Conservation (phyloP, 2,797 vertebrate genomes). For the Otolemur crassicaudatus region DNA sequence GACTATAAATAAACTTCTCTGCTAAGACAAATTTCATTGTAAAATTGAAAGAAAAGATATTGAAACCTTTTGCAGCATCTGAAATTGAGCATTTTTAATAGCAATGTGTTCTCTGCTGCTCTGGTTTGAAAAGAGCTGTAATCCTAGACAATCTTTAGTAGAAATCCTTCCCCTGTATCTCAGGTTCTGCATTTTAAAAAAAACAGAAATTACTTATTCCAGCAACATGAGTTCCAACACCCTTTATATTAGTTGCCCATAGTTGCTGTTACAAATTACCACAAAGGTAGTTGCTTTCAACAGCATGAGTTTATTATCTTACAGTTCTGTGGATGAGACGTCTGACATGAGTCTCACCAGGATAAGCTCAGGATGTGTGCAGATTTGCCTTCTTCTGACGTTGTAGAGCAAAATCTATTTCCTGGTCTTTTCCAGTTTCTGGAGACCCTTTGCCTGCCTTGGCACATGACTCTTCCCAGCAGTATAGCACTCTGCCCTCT, state of each 20-base stretch:
- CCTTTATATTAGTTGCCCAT: neutral
- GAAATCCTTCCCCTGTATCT: neutral
- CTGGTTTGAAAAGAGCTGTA: neutral
- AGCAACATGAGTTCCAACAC: neutral
- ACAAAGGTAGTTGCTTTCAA: neutral
- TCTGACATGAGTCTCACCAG: neutral
- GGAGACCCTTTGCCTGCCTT: neutral
- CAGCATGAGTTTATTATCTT: neutral
- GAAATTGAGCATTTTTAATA: neutral
- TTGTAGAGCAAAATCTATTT: neutral
- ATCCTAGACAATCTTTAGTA: neutral
- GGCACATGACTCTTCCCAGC: neutral
- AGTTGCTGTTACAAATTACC: neutral
- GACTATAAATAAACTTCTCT: neutral
- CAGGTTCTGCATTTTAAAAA: neutral
- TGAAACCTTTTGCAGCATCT: neutral
- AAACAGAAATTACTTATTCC: neutral
- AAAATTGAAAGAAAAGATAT: constrained; percentile 25
- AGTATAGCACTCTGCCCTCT: neutral
- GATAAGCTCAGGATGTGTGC: neutral
- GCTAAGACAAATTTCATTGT: neutral
- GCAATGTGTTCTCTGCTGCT: neutral
- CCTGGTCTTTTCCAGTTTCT: neutral
- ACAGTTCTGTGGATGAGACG: neutral
- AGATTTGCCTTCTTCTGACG: neutral